phyloP scores from a whole-genome alignment of 2,888 invertebrate species.

The Seira ritae region DNA sequence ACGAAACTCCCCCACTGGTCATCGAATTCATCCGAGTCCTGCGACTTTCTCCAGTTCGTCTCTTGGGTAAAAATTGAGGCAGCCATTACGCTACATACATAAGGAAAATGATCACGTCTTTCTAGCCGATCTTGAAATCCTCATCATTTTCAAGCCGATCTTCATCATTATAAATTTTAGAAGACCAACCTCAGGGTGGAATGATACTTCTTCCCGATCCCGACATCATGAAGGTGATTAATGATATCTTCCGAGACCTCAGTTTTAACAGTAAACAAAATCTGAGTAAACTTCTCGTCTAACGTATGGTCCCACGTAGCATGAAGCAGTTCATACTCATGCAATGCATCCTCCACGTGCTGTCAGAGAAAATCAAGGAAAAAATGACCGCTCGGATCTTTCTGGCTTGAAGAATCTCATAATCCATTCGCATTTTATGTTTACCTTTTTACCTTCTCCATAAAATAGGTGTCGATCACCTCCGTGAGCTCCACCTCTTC shows the following conservation, averaged over 20 bases:
- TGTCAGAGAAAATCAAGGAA: conserved; percentile 7
- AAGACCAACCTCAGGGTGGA: conserved; percentile 60
- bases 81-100: conserved; percentile 57
- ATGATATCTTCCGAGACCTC: conserved; percentile 59
- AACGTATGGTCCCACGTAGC: conserved; percentile 57
- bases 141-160: not conserved
- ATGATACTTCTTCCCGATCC: conserved; percentile 67
- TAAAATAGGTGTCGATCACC: conserved; percentile 46
- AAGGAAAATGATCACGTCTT: not conserved
- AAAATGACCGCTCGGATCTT: too few species aligned
- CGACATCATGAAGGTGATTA: conserved; percentile 60
- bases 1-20: conserved; percentile 80
- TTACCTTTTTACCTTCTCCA: conserved; percentile 45
- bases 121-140: not conserved
- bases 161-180: conserved; percentile 23
- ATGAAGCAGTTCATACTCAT: conserved; percentile 49
- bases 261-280: conserved; percentile 56
- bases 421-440: not conserved
- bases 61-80: conserved; percentile 54
- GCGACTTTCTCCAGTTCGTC: conserved; percentile 3
- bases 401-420: too few species aligned
- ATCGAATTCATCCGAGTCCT: not conserved
- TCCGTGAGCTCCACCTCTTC: conserved; percentile 28
- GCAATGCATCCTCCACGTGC: conserved; percentile 67
- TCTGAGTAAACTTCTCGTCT: conserved; percentile 59